Evolutionary conservation across 2,888 invertebrate genomes (phyloP).

Genomic region (Cyaniris semiargus): DNA sequence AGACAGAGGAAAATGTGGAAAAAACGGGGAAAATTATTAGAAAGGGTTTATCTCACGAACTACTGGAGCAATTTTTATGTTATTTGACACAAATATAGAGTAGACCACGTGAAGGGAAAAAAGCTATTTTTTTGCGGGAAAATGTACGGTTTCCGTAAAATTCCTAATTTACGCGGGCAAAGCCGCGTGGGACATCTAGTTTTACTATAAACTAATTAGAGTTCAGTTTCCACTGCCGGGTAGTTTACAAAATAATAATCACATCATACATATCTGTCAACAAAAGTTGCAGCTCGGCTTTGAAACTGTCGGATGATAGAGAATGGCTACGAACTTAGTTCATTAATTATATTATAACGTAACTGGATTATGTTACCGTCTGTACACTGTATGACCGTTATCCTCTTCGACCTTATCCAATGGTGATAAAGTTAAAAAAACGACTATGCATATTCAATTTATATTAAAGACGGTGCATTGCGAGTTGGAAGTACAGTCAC

Average conservation of each 20-base stretch:
- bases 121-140: too few species aligned
- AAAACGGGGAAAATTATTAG: too few species aligned
- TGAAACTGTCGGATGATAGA: conserved; percentile 7
- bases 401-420: conserved; percentile 40
- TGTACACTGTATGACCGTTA: conserved; percentile 12
- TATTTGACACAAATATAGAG: too few species aligned
- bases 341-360: conserved; percentile 12
- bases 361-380: neutral
- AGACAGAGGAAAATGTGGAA: too few species aligned
- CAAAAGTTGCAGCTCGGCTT: conserved; percentile 13
- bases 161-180: too few species aligned
- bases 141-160: too few species aligned
- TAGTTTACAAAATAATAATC: conserved; percentile 19
- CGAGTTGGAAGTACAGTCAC: conserved; percentile 46
- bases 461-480: conserved; percentile 60
- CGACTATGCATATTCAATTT: neutral
- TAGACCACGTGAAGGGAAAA: too few species aligned
- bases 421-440: neutral
- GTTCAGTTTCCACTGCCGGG: neutral
- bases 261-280: conserved; percentile 10
- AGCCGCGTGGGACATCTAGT: too few species aligned
- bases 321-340: conserved; percentile 6
- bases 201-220: neutral
- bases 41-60: too few species aligned
- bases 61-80: too few species aligned